Conservation (phyloP, 2,113 vertebrate species). For the Petroica traversi region DNA sequence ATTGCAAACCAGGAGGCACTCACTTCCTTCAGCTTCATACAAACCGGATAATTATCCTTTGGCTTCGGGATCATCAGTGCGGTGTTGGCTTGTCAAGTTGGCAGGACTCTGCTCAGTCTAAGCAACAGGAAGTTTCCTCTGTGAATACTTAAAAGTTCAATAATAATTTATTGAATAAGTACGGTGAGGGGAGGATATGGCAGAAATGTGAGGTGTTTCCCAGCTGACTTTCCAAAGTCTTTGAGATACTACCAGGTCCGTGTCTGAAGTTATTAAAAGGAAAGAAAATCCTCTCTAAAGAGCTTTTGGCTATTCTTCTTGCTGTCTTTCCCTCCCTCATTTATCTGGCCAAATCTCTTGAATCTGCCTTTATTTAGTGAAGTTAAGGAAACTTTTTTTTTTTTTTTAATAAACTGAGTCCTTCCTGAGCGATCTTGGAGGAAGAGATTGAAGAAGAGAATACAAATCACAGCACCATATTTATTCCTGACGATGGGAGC, state of each 20-base stretch:
- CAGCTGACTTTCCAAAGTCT: neutral
- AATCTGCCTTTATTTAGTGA: constrained; percentile 18
- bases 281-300: neutral
- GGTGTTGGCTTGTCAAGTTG: neutral
- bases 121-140: constrained; percentile 28
- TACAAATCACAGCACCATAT: neutral
- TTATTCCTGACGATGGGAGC: neutral
- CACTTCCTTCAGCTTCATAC: neutral
- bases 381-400: neutral
- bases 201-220: neutral
- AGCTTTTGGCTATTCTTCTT: neutral
- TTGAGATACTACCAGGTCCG: neutral
- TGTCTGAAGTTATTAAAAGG: neutral
- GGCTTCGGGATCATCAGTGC: neutral
- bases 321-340: neutral
- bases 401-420: neutral
- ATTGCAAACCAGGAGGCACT: neutral
- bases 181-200: neutral
- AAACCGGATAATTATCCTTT: neutral
- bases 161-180: constrained; percentile 20
- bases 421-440: neutral
- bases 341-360: constrained; percentile 9
- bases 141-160: neutral
- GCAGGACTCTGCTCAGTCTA: neutral
- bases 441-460: neutral